Percentiles rank a stretch among this genome's conserved stretches.
phyloP scores from a whole-genome alignment of 2,797 vertebrate species.

The Eospalax fontanierii region DNA sequence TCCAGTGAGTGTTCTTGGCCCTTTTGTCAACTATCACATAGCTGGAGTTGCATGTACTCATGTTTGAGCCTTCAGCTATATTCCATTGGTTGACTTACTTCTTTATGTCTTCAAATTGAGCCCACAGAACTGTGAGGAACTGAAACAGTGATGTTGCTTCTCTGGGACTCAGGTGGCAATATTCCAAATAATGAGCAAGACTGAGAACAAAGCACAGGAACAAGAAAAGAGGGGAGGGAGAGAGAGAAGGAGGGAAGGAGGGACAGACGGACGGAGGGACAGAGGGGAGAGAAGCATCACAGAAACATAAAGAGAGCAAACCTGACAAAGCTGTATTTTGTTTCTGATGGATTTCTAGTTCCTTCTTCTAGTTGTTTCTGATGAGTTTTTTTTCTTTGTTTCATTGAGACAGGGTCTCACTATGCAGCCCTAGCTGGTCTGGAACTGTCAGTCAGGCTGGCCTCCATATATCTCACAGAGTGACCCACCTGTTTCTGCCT shows the following conservation, averaged over 20 bases:
- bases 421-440: too few relatives aligned
- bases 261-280: too few relatives aligned
- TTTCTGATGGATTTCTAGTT: background rate
- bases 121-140: background rate
- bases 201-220: background rate
- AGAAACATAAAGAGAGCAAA: background rate
- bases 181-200: background rate
- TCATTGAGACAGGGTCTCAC: too few relatives aligned
- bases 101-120: background rate
- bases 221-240: background rate
- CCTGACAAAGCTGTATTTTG: background rate
- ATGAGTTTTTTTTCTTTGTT: background rate
- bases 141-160: too few relatives aligned
- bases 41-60: too few relatives aligned
- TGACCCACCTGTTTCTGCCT: too few relatives aligned
- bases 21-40: too few relatives aligned
- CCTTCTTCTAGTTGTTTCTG: background rate
- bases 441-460: too few relatives aligned
- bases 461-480: too few relatives aligned
- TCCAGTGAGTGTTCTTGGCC: too few relatives aligned
- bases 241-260: background rate
- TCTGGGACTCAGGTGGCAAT: background rate
- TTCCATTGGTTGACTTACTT: too few relatives aligned
- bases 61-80: too few relatives aligned
- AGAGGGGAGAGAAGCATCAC: background rate